Base-by-base conservation (phyloP, 2,113 vertebrate genomes). In the Anser brachyrhynchus region DNA sequence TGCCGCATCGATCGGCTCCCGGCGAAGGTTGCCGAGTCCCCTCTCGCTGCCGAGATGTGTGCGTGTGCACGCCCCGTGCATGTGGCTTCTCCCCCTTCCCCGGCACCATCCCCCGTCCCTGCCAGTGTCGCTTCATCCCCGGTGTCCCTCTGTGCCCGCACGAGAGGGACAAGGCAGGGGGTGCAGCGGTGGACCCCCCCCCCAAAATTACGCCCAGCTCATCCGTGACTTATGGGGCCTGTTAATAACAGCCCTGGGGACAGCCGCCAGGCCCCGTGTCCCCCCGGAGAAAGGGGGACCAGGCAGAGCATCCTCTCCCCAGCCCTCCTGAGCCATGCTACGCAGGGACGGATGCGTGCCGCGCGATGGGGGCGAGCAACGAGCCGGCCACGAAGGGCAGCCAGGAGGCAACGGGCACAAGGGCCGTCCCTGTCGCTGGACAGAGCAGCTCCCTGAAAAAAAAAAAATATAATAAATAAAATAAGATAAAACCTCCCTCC, bases 321-420 rank as follows among this genome's bases (percentile, higher is more conserved):
- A 3, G 9, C 23, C 2, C 1, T 3, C 10, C 54, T 5, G 64
- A 35, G 55, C 52, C 52, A 33, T 33, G 9, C 19, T 26, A 41
- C 11, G 10, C 62, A 29, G 3, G 71, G 7, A 29, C 39, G 9
- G 43, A 12, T 62, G 52, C 22, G 3, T 9, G 52, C 61, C 9
- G 3, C 0, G 3, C 2, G 26, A 5, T 1, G 17, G 18, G 5
- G 29, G 37, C 3, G 62, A 41, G 18, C 58, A 23, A 37, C 18
- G 11, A 19, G 8, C 43, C 13, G 10, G 11, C 43, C 31, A 8
- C 29, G 6, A 46, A 22, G 29, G 23, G 46, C n/a, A 31, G 46
- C 51, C 1, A 0, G n/a, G 11, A 1, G 7, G 65, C 4, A 46
- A 18, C 0, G 37, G 57, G 37, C 4, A 25, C 20, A 13, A 31